phyloP scores from a whole-genome alignment of 2,888 invertebrate genomes.

The Dusona sp. region DNA sequence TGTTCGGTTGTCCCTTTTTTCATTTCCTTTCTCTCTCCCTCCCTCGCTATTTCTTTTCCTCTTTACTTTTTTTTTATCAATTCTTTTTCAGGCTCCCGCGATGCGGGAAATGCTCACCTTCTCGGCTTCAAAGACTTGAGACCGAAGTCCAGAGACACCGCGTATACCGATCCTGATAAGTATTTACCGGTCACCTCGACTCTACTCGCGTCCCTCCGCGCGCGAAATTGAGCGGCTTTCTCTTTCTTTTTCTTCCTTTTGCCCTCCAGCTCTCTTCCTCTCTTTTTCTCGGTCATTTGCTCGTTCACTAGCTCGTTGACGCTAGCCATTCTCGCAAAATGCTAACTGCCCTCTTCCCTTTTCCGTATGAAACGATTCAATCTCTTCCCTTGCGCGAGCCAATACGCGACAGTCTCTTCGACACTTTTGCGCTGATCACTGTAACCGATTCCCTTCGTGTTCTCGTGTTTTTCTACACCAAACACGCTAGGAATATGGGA shows the following conservation, averaged over 20 bases:
- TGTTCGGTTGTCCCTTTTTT: constrained; percentile 24
- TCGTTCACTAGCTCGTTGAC: constrained; percentile 35
- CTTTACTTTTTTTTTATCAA: constrained; percentile 12
- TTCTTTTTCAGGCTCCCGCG: constrained; percentile 36
- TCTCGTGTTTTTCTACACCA: constrained; percentile 1
- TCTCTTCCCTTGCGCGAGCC: constrained; percentile 47
- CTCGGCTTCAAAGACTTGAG: constrained; percentile 8
- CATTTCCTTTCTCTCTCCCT: constrained; percentile 31
- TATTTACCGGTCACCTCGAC: constrained; percentile 49
- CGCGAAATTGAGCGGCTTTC: background rate
- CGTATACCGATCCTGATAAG: constrained; percentile 35
- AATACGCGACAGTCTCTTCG: constrained; percentile 33
- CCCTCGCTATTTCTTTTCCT: constrained; percentile 3
- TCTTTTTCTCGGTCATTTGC: constrained; percentile 17
- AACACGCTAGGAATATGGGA: constrained; percentile 15
- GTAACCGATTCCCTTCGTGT: constrained; percentile 27
- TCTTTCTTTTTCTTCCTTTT: constrained; percentile 9
- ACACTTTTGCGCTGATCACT: constrained; percentile 30
- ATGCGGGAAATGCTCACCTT: constrained; percentile 39
- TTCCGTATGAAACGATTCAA: constrained; percentile 67
- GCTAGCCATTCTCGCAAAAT: constrained; percentile 28
- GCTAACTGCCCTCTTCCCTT: constrained; percentile 59
- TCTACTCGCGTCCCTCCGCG: background rate
- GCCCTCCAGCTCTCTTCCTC: background rate
- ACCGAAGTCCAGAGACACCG: constrained; percentile 25